Base-by-base conservation (phyloP, 2,888 invertebrate species). In the Sminthurinus aureus region DNA sequence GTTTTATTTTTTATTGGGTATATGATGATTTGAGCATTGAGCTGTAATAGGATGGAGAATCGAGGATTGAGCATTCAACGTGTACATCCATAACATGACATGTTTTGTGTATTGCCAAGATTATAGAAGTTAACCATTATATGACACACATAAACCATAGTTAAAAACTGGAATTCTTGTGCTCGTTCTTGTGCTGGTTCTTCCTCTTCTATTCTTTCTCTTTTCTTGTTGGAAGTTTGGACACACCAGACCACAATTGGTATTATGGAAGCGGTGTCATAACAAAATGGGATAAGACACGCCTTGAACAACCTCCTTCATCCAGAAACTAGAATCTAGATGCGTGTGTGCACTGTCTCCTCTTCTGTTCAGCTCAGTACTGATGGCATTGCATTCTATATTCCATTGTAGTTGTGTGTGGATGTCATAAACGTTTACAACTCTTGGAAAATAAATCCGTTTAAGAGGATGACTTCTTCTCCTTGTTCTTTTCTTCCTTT, bases 391-490 rank as follows among this genome's bases (percentile, higher is more conserved):
- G 38, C 38, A 38, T 38, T 38, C 38, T 38, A 38, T 38, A 38
- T 38, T 38, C 38, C 6, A 38, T 38, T 38, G 38, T 38, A 38
- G 1, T 38, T 38, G 38, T 38, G 38, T 38, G 38, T 38, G 38
- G 38, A 64, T 20, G 67, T 67, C 71, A 80, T 82, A 84, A 81
- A 84, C 76, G 71, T 84, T 84, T 84, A 84, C 79, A 82, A 79
- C 84, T 80, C 76, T 9, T 73, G 74, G 82, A 84, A 84, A 82
- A 84, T 82, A 84, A 84, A 84, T 84, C 84, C 82, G 84, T 80
- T 84, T 82, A 84, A 67, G 80, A 81, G 84, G 84, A 84, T 84
- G 81, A 84, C 81, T 84, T 81, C 84, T 84, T 81, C 38, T 1
- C 6, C 38, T 38, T 38, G 38, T 38, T 38, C 3, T 38, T 6